Conservation (phyloP, 2,113 vertebrate species). For the Sturnus vulgaris region DNA sequence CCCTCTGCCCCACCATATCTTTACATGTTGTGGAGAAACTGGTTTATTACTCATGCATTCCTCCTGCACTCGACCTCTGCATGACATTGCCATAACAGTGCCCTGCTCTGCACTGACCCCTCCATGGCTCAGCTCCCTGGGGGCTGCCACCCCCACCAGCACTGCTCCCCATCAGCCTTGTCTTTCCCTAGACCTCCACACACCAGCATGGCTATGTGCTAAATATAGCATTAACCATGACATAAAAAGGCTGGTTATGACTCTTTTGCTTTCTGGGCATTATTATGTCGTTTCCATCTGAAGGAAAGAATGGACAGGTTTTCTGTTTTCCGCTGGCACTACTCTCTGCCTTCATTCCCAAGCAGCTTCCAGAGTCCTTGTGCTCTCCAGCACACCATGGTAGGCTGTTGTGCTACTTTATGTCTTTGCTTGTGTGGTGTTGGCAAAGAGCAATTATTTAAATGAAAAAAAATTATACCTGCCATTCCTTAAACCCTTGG, state of each 20-base stretch:
- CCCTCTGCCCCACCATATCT: background rate
- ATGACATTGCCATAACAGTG: background rate
- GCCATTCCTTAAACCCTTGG: background rate
- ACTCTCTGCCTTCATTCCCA: background rate
- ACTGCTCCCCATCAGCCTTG: background rate
- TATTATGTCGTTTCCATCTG: background rate
- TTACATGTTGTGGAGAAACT: background rate
- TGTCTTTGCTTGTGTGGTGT: background rate
- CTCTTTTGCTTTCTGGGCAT: background rate
- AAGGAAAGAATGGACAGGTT: background rate
- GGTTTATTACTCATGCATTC: background rate
- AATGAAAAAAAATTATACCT: background rate
- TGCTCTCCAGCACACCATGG: background rate
- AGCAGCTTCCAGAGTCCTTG: background rate
- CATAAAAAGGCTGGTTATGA: background rate
- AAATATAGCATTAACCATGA: background rate
- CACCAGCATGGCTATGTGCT: accelerated
- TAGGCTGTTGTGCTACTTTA: background rate
- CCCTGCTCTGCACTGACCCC: background rate
- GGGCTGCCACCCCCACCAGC: background rate
- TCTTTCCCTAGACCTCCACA: accelerated
- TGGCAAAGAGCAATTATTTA: background rate
- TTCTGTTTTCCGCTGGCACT: background rate
- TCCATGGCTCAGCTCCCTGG: background rate
- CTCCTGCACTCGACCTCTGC: background rate